Conservation (phyloP, 2,888 invertebrate genomes). For the Idaea dimidiata region DNA sequence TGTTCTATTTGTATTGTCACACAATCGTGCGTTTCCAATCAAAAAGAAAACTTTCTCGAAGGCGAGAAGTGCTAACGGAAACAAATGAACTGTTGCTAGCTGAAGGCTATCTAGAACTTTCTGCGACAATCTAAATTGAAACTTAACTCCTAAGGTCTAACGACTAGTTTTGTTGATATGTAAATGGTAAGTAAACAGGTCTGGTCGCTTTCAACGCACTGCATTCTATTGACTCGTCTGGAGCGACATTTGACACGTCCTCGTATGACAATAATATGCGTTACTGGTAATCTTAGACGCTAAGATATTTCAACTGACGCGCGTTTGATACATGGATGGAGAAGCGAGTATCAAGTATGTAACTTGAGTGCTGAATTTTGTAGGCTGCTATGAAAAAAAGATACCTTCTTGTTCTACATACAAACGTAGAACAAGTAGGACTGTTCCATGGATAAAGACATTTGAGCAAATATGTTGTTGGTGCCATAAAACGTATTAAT, state of each 20-base stretch:
- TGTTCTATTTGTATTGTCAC: slow-evolving; percentile 47
- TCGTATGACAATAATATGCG: slow-evolving; percentile 60
- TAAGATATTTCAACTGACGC: neutral
- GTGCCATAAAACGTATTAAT: too few species aligned
- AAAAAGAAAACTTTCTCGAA: slow-evolving; percentile 60
- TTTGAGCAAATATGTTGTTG: too few species aligned
- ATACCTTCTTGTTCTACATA: neutral
- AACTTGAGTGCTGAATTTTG: neutral
- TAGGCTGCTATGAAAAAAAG: neutral
- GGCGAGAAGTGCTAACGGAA: slow-evolving; percentile 73
- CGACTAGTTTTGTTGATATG: slow-evolving; percentile 42
- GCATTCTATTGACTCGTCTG: slow-evolving; percentile 70
- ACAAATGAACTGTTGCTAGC: slow-evolving; percentile 72
- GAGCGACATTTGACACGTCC: slow-evolving; percentile 75
- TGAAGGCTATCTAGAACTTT: slow-evolving; percentile 57
- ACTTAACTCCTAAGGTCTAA: slow-evolving; percentile 35
- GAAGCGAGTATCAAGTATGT: neutral
- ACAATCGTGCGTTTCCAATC: slow-evolving; percentile 68
- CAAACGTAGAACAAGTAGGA: neutral
- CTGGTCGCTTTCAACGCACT: slow-evolving; percentile 67
- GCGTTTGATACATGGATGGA: neutral
- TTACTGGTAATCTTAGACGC: slow-evolving; percentile 44
- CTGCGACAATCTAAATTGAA: slow-evolving; percentile 28
- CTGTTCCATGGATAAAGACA: neutral
- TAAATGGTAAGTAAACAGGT: slow-evolving; percentile 61